Percentiles rank a stretch among this genome's conserved stretches.
These are phyloP conservation scores for Lamellibrachia luymesi DNA, from an alignment of 1,140 invertebrate species.

Conservation along the genomic window DNA sequence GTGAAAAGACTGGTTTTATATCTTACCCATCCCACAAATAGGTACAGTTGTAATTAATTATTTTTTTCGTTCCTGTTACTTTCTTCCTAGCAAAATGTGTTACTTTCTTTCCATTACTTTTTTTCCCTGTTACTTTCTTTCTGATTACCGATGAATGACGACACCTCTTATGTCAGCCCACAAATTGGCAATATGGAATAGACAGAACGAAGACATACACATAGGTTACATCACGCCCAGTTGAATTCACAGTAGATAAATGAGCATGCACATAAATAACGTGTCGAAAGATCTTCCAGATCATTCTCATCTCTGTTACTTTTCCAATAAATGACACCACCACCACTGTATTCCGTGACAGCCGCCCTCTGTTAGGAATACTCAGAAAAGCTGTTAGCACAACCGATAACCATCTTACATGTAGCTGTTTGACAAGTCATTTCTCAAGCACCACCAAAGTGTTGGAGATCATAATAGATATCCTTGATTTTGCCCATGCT, in stretches of 20 bases:
- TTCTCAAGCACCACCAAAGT: neutral
- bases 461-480: neutral
- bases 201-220: neutral
- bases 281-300: neutral
- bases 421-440: neutral
- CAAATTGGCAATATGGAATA: too few relatives aligned
- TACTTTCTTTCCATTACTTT: too few relatives aligned
- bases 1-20: too few relatives aligned
- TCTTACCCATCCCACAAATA: too few relatives aligned
- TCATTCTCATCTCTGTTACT: neutral
- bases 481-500: neutral
- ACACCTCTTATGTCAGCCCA: too few relatives aligned
- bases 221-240: neutral
- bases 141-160: too few relatives aligned
- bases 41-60: too few relatives aligned
- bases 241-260: neutral
- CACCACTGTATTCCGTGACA: neutral
- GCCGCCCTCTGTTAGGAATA: neutral
- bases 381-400: neutral
- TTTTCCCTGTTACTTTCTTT: too few relatives aligned
- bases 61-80: too few relatives aligned
- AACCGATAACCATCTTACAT: neutral
- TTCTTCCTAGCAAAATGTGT: too few relatives aligned
- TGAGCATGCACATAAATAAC: neutral
- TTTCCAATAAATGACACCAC: neutral